Evolutionary conservation across 2,888 invertebrate genomes (phyloP).

Genomic region (Euphydryas editha): DNA sequence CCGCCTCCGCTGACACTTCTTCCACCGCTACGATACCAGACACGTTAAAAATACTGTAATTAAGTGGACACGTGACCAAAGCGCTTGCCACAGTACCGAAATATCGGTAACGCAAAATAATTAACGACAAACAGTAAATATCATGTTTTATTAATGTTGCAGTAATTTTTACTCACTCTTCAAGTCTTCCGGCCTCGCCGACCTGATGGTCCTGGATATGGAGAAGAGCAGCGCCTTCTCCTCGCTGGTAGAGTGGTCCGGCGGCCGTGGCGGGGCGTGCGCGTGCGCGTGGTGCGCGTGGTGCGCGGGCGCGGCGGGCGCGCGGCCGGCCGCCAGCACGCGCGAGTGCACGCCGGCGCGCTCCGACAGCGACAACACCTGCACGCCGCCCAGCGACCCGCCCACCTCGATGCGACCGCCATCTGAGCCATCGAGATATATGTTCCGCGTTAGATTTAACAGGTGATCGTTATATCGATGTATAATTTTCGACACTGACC

Average conservation of each 20-base stretch:
- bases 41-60: neutral
- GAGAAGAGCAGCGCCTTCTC: constrained; percentile 66
- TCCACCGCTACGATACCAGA: neutral
- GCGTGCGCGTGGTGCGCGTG: constrained; percentile 1
- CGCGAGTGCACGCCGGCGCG: constrained; percentile 88
- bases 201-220: constrained; percentile 53
- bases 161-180: constrained; percentile 49
- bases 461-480: neutral
- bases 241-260: constrained; percentile 47
- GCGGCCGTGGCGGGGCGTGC: constrained; percentile 86
- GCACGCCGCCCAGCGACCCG: constrained; percentile 96
- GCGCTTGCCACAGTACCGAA: too few relatives aligned
- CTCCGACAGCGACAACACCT: constrained; percentile 93
- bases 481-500: too few relatives aligned
- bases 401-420: constrained; percentile 85
- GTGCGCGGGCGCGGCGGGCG: constrained; percentile 81
- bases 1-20: neutral
- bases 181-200: constrained; percentile 47
- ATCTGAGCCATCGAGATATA: constrained; percentile 55
- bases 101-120: too few relatives aligned
- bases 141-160: too few relatives aligned
- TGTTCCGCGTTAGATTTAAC: neutral
- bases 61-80: too few relatives aligned
- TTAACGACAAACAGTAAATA: too few relatives aligned
- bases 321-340: constrained; percentile 92